These are phyloP conservation scores for Cheilosia pagana DNA, from an alignment of 2,888 invertebrate genomes.

Conservation along the genomic window DNA sequence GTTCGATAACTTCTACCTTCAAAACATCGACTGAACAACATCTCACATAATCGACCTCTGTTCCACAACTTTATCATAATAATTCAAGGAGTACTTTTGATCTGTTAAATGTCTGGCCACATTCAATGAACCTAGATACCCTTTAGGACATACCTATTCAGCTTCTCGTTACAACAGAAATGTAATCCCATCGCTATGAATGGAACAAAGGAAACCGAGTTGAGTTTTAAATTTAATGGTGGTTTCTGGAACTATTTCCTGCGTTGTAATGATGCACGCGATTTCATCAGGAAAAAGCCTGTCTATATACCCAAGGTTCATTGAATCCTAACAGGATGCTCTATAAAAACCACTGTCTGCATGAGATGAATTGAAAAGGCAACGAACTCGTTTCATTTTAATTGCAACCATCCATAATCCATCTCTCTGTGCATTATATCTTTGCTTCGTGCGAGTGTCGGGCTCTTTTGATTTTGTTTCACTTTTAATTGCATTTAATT, in stretches of 20 bases:
- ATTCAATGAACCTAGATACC: no score
- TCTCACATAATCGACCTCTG: no score
- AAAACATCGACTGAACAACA: no score
- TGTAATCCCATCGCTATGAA: no score
- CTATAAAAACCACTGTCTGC: background rate
- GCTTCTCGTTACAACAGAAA: no score
- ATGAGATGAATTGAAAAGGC: conserved; percentile 9
- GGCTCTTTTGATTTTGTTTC: background rate
- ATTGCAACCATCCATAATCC: conserved; percentile 42
- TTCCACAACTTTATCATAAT: no score
- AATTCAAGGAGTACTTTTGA: no score
- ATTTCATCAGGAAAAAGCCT: background rate
- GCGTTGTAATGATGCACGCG: background rate
- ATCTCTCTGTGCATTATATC: background rate
- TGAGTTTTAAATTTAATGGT: background rate
- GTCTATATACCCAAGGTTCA: background rate
- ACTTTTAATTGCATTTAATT: conserved; percentile 40
- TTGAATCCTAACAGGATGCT: background rate
- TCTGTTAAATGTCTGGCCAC: no score
- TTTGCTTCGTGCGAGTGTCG: background rate
- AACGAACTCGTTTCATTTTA: conserved; percentile 38
- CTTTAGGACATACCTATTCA: no score
- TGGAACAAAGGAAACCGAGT: no score
- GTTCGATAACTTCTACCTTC: no score
- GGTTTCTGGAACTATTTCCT: background rate